phyloP scores from a whole-genome alignment of 2,888 invertebrate species.

The Caenorhabditis sp. region DNA sequence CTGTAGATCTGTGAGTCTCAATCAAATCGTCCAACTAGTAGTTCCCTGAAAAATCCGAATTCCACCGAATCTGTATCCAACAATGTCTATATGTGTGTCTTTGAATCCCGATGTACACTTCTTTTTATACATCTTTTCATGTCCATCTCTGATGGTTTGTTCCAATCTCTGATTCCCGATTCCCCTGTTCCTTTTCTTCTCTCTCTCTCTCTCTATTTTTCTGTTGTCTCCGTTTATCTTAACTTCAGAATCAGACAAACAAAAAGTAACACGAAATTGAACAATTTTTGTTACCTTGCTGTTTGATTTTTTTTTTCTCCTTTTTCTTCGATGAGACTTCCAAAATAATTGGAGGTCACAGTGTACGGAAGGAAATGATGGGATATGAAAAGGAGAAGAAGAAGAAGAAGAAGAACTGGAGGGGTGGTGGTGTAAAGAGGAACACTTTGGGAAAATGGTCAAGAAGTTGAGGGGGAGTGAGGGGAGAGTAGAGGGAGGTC shows the following conservation, averaged over 20 bases:
- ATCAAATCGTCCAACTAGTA: no score
- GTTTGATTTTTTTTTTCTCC: slow-evolving; percentile 20
- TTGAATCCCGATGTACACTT: no score
- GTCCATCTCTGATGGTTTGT: no score
- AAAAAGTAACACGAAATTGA: slow-evolving; percentile 12
- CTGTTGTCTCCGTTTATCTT: not conserved
- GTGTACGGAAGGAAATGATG: slow-evolving; percentile 22
- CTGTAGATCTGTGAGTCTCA: no score
- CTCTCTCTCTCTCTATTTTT: not conserved
- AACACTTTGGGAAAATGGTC: slow-evolving; percentile 4
- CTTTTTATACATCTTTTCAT: no score
- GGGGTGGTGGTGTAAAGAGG: slow-evolving; percentile 1
- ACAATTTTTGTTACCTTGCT: slow-evolving; percentile 21
- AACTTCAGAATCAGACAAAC: not conserved
- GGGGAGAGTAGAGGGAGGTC: not conserved
- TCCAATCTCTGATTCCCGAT: not conserved
- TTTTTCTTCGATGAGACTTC: not conserved
- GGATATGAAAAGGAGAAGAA: not conserved
- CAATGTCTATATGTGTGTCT: no score
- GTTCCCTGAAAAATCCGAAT: no score
- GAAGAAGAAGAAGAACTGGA: not conserved
- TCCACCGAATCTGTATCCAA: no score
- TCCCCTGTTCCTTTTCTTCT: not conserved
- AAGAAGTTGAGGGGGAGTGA: not conserved
- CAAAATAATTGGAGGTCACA: slow-evolving; percentile 38